These are phyloP conservation scores for Petrocephalus schoutedeni DNA, from an alignment of 2,797 vertebrate species.

Conservation along the genomic window DNA sequence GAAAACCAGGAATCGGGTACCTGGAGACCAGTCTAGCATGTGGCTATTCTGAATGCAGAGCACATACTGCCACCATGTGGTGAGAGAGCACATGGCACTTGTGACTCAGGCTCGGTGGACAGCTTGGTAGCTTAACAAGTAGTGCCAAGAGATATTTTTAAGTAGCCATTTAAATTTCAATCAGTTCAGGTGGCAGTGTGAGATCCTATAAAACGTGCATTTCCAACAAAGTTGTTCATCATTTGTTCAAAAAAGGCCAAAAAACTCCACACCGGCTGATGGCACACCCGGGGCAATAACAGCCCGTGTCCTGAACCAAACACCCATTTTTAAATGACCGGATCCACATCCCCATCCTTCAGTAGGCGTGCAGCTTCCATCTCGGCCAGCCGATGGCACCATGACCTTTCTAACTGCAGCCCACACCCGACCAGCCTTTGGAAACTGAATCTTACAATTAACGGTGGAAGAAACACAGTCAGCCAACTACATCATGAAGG, in stretches of 20 bases:
- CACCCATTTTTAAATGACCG: background rate
- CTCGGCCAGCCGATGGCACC: background rate
- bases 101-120: background rate
- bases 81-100: background rate
- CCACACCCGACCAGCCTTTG: background rate
- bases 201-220: background rate
- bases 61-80: slow-evolving; percentile 37
- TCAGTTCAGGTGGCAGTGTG: background rate
- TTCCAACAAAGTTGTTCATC: background rate
- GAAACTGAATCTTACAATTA: background rate
- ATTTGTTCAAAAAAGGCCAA: background rate
- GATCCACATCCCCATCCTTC: background rate
- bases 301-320: background rate
- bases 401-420: background rate
- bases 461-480: background rate
- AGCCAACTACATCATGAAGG: background rate
- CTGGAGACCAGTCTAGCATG: slow-evolving; percentile 28
- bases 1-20: slow-evolving; percentile 24
- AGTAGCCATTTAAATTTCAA: background rate
- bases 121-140: background rate
- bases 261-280: background rate
- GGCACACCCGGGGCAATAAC: no score
- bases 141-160: background rate
- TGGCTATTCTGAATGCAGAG: background rate
- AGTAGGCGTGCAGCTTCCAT: background rate